A percentile compares a stretch with the other conserved stretches of the same genome.
Conservation (phyloP, 2,888 invertebrate genomes). For the Campoplex capitator region DNA sequence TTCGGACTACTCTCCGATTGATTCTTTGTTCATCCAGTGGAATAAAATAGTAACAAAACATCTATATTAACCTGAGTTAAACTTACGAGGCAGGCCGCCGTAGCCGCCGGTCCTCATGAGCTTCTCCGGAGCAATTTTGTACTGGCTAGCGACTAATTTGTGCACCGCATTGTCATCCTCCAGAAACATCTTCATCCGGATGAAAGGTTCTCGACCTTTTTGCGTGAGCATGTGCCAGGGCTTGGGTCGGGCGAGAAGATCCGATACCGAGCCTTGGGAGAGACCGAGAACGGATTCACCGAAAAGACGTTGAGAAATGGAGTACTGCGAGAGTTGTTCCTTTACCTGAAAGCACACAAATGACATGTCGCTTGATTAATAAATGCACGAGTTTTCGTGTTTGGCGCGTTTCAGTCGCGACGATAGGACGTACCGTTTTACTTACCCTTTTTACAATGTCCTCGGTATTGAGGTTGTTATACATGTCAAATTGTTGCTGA, state of each 20-base stretch:
- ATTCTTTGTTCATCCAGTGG: background rate
- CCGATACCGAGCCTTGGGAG: conserved; percentile 98
- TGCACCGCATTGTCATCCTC: conserved; percentile 98
- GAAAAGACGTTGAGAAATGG: conserved; percentile 98
- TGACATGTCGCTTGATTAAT: background rate
- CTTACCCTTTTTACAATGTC: conserved; percentile 96
- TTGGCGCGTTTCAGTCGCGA: conserved; percentile 20
- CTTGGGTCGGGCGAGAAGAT: conserved; percentile 98
- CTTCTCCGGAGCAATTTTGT: conserved; percentile 99
- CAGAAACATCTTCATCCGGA: conserved; percentile 98
- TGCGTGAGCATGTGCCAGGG: conserved; percentile 99
- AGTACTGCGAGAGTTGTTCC: conserved; percentile 97
- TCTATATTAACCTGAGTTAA: conserved; percentile 84
- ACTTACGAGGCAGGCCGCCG: conserved; percentile 93
- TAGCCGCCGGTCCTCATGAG: conserved; percentile 98
- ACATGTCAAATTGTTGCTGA: conserved; percentile 99
- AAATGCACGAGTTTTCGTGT: background rate
- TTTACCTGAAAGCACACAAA: conserved; percentile 88
- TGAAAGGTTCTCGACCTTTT: conserved; percentile 98
- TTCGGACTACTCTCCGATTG: conserved; percentile 72
- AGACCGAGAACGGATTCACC: conserved; percentile 99
- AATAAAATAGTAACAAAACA: conserved; percentile 80
- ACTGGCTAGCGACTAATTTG: conserved; percentile 97
- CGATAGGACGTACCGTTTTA: conserved; percentile 64
- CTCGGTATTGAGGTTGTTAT: conserved; percentile 98